Conservation (phyloP, 2,888 invertebrate species). For the Nemotelus pantherinus region DNA sequence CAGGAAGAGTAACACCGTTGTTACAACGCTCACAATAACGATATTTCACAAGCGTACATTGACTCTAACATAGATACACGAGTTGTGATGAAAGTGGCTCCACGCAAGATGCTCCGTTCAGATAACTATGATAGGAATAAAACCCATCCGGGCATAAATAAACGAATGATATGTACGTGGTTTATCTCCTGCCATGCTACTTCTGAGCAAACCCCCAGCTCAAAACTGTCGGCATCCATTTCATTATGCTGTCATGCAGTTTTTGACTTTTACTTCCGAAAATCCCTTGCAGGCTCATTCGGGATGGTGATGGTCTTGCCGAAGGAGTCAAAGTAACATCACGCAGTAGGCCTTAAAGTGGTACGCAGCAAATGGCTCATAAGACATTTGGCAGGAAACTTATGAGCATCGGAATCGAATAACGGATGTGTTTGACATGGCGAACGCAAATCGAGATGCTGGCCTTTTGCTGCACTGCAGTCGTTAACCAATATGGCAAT, state of each 20-base stretch:
- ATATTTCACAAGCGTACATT: too few relatives aligned
- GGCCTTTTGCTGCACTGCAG: too few relatives aligned
- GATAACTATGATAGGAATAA: constrained; percentile 3
- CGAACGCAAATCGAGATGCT: too few relatives aligned
- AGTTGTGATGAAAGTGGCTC: too few relatives aligned
- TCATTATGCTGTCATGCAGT: constrained; percentile 39
- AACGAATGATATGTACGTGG: constrained; percentile 21
- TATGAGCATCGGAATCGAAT: background rate
- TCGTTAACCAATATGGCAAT: too few relatives aligned
- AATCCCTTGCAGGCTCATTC: background rate
- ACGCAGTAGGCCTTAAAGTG: background rate
- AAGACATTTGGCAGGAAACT: constrained; percentile 35
- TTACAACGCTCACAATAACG: too few relatives aligned
- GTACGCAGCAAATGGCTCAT: constrained; percentile 35
- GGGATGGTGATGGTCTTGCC: background rate
- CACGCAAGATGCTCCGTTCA: background rate
- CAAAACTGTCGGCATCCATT: constrained; percentile 3
- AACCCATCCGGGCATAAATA: background rate
- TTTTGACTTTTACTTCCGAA: constrained; percentile 21
- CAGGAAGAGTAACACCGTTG: background rate
- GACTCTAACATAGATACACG: too few relatives aligned
- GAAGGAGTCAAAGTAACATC: background rate
- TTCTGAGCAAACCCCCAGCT: background rate
- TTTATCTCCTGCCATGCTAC: background rate
- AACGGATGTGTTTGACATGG: background rate